Evolutionary conservation across 2,797 vertebrate genomes (phyloP), one percentile per base, ranked within the genome.

Genomic region (Acrocephalus scirpaceus): DNA sequence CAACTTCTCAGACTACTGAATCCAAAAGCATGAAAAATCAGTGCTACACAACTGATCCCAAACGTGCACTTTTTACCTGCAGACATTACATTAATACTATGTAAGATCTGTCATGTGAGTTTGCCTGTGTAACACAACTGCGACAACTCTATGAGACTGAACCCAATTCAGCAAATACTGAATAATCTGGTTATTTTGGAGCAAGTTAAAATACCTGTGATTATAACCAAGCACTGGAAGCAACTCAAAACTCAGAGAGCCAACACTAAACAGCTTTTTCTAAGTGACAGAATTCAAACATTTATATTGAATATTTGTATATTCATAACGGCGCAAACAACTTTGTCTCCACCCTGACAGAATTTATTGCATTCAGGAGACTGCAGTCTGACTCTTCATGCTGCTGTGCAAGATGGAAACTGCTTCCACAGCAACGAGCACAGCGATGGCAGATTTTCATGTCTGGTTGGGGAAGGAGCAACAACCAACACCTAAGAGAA

Each of bases 321-420:
- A 58, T 23, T 58, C 0, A 3, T 29, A 86, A 45, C 34, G 36
- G 56, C 14, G 9, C 3, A 5, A 75, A 61, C 34, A 86, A 86
- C 42, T 85, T 34, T 6, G 79, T 76, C 83, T 91, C 72, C 69
- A 78, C 32, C 72, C 27, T 54, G 85, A 67, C 45, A 83, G 84
- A 92, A 92, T 92, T 88, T 95, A 65, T 85, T 96, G 93, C 91
- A 57, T 54, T 54, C 67, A 29, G 26, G 87, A 84, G 75, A 82
- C 90, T 92, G 92, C 93, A 96, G 89, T 72, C 93, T 90, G 94
- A 92, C 64, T 95, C 73, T 25, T 51, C 67, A 78, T 45, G 73
- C 62, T 72, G 84, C 86, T 82, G 56, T 70, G 91, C 82, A 77
- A 79, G 81, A 83, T 40, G 64, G 80, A 86, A 94, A 92, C 77